Base-by-base conservation (phyloP, 2,888 invertebrate genomes). In the Leptinotarsa rubiginosa region DNA sequence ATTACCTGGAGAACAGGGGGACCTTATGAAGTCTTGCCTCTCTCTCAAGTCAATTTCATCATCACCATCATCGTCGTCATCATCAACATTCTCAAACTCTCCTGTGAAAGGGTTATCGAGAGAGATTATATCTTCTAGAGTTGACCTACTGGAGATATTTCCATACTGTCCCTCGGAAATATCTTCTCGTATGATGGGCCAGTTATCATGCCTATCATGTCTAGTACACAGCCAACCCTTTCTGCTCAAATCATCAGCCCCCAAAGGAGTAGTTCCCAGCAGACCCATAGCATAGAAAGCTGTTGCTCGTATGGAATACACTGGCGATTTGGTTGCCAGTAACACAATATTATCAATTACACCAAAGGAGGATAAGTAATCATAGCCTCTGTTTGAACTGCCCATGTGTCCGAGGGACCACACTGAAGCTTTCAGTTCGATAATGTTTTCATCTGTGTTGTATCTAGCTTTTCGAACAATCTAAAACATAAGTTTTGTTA, bases 321-420 rank as follows among this genome's bases (percentile, higher is more conserved):
- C 94, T 4, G 93, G 92, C 86, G 94, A 93, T 80, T 92, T 92
- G 85, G 94, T 94, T 0, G 96, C 96, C 78, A 97, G 87, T 67
- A 92, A 87, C 77, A 96, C 89, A 49, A 90, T 89, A 31, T 88
- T 84, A 7, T 82, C 82, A 83, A 90, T 2, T 85, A 90, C 80
- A 87, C 90, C 84, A 87, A 90, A 79, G 82, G 82, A 81, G 82
- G 92, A 91, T 47, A 97, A 89, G 82, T 94, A 92, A 68, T 93
- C 92, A 12, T 96, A 90, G 4, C 97, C 97, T 79, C 92, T 91
- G 0, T 91, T 88, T 10, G 96, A 94, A 0, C 94, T 93, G 2
- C 93, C 95, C 15, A 95, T 91, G 87, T 97, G 96, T 18, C 96
- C 96, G 68, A 94, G 86, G 1, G 95, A 95, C 98, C 98, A 98